Evolutionary conservation across 1,140 invertebrate genomes (phyloP).

Genomic region (Habropoda laboriosa): DNA sequence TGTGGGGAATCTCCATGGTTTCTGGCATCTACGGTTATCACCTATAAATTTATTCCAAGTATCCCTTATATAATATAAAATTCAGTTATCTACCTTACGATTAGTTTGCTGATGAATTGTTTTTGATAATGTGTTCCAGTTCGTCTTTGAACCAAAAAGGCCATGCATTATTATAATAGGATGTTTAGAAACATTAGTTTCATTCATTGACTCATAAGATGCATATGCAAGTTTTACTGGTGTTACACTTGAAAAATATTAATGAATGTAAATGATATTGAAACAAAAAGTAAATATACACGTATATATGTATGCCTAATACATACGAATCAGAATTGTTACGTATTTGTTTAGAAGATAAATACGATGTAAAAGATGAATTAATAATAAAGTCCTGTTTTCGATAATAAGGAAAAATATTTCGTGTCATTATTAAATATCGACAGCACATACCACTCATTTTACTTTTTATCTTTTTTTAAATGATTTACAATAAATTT

Average conservation of each 20-base stretch:
- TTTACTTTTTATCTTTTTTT: neutral
- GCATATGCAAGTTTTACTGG: constrained; percentile 84
- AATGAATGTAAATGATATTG: neutral
- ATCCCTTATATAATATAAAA: neutral
- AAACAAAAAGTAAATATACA: neutral
- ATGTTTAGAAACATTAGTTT: constrained; percentile 60
- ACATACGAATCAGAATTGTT: constrained; percentile 25
- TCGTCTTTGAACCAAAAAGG: constrained; percentile 91
- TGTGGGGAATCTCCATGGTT: constrained; percentile 97
- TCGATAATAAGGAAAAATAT: neutral
- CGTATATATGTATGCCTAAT: neutral
- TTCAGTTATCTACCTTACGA: constrained; percentile 82
- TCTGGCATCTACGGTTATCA: constrained; percentile 91
- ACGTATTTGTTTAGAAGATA: constrained; percentile 18
- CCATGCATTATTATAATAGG: constrained; percentile 93
- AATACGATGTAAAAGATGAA: neutral
- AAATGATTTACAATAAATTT: neutral
- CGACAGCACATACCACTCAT: constrained; percentile 12
- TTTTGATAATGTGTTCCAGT: constrained; percentile 92
- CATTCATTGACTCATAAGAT: constrained; percentile 81
- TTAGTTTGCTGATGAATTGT: constrained; percentile 85
- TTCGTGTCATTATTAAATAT: constrained; percentile 5
- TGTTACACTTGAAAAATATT: constrained; percentile 37
- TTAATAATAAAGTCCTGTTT: constrained; percentile 5
- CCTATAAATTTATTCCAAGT: constrained; percentile 76